Evolutionary conservation across 2,888 invertebrate species (phyloP), one percentile per base, ranked within the genome.

Genomic region (Alviniconcha strummeri): DNA sequence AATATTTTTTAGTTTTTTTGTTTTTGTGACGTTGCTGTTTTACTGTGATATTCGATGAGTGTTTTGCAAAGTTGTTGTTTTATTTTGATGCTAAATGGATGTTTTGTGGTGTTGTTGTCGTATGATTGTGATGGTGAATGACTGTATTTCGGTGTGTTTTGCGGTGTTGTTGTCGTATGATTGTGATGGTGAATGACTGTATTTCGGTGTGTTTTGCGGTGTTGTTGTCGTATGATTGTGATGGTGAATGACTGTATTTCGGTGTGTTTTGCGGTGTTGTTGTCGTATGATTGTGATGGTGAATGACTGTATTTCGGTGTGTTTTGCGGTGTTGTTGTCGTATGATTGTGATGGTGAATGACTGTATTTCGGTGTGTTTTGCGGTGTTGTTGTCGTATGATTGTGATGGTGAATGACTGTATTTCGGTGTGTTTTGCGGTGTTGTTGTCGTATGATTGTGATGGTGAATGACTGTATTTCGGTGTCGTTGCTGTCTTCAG

Each of bases 401-500:
- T 55, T 52, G 7, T 75, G 7, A 75, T 55, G 17, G 60, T 8
- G 36, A 77, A 77, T 8, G 60, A 57, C 19, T 13, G 13, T 55
- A 15, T 55, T 57, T 5, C 54, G n/a, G 4, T 60, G 19, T 77
- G 19, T 36, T 6, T 56, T 17, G 19, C 72, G 1, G 72, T 72
- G 17, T 56, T 80, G 13, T 5, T 52, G n/a, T 17, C 9, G 8
- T 8, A 55, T 15, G 17, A 54, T 55, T 52, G 7, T 75, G 7
- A 75, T 55, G 17, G 60, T 8, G 36, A 77, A 77, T 8, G 60
- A 57, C 19, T 13, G 19, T 55, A 15, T 55, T 57, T 5, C 54
- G n/a, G 13, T 60, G 19, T 77, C 19, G 71, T 19, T 11, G 19
- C 13, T 71, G 71, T 71, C 17, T 71, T 71, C 81, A 87, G 87